Base-by-base conservation (phyloP, 2,113 vertebrate species). In the Coryphaenoides rupestris region DNA sequence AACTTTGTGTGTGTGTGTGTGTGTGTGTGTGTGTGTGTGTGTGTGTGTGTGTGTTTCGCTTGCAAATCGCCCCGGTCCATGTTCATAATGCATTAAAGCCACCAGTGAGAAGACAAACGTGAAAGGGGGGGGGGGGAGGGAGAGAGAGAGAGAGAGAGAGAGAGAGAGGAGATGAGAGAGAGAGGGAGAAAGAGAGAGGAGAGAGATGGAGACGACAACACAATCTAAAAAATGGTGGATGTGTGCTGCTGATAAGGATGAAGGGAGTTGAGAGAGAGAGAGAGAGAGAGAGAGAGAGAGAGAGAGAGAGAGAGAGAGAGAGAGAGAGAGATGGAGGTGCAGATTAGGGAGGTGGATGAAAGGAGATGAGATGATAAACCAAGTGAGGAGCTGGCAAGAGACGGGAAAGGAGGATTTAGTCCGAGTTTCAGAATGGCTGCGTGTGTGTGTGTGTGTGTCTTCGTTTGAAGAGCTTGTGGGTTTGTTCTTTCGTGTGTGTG, bases 31-130 rank as follows among this genome's bases (percentile, higher is more conserved):
- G n/a, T n/a, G n/a, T n/a, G n/a, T n/a, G n/a, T n/a, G n/a, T n/a
- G n/a, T n/a, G n/a, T n/a, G n/a, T n/a, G n/a, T 81, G 77, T 82
- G 80, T 76, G 78, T 85, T 78, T 86, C 76, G 75, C 79, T 84
- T 82, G 79, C 78, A 83, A n/a, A n/a, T 89, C 83, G 84, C 85
- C 88, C 46, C 71, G 83, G 84, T 88, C 87, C 81, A 82, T 86
- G 87, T 87, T 89, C 83, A 88, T 86, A 87, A 86, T 82, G 80
- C 86, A 88, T 87, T 89, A 87, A 85, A 87, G 77, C 80, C 76
- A 86, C 83, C 59, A 45, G 79, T 80, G 81, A 85, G 75, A 84
- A 81, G 82, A 72, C 73, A 71, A 63, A 60, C 68, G n/a, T 66
- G 64, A 57, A 62, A 65, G 55, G 53, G 60, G 62, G 47, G 23